Evolutionary conservation across 2,113 vertebrate genomes (phyloP).

Genomic region (Uropsilus gracilis): DNA sequence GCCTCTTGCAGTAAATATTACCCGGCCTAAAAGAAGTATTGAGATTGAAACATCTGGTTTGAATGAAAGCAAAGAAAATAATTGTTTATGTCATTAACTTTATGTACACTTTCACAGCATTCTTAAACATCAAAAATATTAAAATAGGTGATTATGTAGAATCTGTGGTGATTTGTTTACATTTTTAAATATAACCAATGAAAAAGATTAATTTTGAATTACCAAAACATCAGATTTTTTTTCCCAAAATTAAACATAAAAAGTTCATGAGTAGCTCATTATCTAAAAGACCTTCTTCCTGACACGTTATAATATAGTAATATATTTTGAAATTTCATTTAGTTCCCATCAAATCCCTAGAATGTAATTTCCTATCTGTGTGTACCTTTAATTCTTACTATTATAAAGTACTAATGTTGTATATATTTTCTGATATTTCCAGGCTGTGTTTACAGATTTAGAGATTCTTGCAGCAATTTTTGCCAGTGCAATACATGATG

Average conservation of each 20-base stretch:
- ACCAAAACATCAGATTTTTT: slow-evolving; percentile 1
- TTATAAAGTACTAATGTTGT: not conserved
- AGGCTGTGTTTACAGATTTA: slow-evolving; percentile 99
- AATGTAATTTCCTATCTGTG: not conserved
- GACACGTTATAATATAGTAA: not conserved
- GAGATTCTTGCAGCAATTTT: slow-evolving; percentile 99
- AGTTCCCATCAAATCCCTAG: not conserved
- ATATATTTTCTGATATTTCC: slow-evolving; percentile 67
- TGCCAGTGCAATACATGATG: slow-evolving; percentile 99
- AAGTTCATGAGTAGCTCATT: not conserved
- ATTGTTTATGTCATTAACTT: not conserved
- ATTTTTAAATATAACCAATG: not conserved
- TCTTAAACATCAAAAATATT: not conserved
- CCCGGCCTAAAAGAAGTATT: not conserved
- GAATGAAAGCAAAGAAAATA: not conserved
- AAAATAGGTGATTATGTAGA: not conserved
- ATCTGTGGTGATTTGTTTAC: not conserved
- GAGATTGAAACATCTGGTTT: not conserved
- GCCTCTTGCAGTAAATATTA: not conserved
- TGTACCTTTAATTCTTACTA: not conserved
- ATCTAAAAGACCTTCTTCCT: not conserved
- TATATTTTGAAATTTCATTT: not conserved
- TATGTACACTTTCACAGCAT: not conserved
- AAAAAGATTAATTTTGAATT: not conserved
- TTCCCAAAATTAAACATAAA: not conserved